phyloP scores from a whole-genome alignment of 2,797 vertebrate genomes.

The Serranus cabrilla region DNA sequence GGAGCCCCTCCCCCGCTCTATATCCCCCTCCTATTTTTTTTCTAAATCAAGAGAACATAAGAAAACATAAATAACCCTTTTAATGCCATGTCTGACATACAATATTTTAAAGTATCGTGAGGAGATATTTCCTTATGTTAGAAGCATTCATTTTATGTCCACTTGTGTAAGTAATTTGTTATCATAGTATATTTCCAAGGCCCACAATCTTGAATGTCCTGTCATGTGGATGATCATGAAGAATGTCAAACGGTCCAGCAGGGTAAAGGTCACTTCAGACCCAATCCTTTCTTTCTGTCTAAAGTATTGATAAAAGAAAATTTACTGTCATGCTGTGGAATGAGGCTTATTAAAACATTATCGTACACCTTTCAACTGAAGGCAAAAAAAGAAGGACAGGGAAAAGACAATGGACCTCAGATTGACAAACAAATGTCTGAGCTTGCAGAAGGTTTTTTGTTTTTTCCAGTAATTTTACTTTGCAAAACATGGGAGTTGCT shows the following conservation, averaged over 20 bases:
- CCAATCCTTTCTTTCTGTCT: conserved; percentile 44
- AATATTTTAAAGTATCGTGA: background rate
- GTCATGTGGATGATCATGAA: conserved; percentile 58
- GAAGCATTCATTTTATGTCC: conserved; percentile 2
- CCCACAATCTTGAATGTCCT: conserved; percentile 20
- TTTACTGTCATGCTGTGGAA: conserved; percentile 15
- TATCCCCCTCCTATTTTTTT: too few species aligned
- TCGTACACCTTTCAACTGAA: background rate
- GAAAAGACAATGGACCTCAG: conserved; percentile 2
- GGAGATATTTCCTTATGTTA: background rate
- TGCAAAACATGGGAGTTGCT: too few species aligned
- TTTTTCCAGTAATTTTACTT: too few species aligned
- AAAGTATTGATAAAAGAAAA: conserved; percentile 56
- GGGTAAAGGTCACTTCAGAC: conserved; percentile 62
- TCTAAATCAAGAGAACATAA: background rate
- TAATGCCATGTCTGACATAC: background rate
- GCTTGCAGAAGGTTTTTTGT: conserved; percentile 7
- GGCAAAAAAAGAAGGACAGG: background rate
- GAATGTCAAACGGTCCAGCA: conserved; percentile 42
- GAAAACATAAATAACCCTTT: background rate
- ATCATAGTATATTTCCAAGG: conserved; percentile 28
- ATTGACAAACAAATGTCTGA: background rate
- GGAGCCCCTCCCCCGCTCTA: too few species aligned
- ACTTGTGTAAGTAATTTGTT: conserved; percentile 30
- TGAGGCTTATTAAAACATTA: conserved; percentile 46